Evolutionary conservation across 1,140 invertebrate species (phyloP).

Genomic region (Popillia japonica): DNA sequence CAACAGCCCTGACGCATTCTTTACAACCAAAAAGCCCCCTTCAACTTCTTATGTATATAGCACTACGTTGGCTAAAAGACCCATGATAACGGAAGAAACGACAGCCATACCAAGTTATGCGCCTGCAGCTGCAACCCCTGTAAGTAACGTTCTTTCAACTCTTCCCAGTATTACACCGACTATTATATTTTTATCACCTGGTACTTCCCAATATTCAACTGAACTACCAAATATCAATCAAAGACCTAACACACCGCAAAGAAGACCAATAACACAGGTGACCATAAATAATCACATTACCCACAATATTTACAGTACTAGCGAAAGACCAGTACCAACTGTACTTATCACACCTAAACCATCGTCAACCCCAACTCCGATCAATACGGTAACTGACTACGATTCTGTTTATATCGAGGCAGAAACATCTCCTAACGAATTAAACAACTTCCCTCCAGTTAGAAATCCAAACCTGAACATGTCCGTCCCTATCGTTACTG

Average conservation of each 20-base stretch:
- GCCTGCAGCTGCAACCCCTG: conserved; percentile 56
- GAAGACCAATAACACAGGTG: conserved; percentile 60
- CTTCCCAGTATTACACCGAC: conserved; percentile 71
- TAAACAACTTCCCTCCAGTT: conserved; percentile 83
- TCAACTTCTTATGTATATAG: conserved; percentile 40
- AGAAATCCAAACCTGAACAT: conserved; percentile 81
- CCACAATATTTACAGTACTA: conserved; percentile 62
- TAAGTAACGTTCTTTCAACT: conserved; percentile 59
- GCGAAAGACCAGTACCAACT: conserved; percentile 64
- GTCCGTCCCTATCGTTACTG: conserved; percentile 65
- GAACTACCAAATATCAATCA: conserved; percentile 49
- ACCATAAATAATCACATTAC: conserved; percentile 68
- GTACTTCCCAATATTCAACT: conserved; percentile 42
- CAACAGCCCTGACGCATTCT: conserved; percentile 50
- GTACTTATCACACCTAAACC: conserved; percentile 70
- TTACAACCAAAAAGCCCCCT: conserved; percentile 46
- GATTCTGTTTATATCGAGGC: conserved; percentile 46
- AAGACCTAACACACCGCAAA: conserved; percentile 56
- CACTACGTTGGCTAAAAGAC: conserved; percentile 23
- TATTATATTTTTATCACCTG: conserved; percentile 73
- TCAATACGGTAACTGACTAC: conserved; percentile 48
- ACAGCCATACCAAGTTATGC: conserved; percentile 31
- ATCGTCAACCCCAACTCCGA: conserved; percentile 56
- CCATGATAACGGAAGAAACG: conserved; percentile 47
- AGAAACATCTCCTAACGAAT: conserved; percentile 69